These are phyloP conservation scores for Myocastor coypus DNA, from an alignment of 2,113 vertebrate genomes.

Conservation along the genomic window DNA sequence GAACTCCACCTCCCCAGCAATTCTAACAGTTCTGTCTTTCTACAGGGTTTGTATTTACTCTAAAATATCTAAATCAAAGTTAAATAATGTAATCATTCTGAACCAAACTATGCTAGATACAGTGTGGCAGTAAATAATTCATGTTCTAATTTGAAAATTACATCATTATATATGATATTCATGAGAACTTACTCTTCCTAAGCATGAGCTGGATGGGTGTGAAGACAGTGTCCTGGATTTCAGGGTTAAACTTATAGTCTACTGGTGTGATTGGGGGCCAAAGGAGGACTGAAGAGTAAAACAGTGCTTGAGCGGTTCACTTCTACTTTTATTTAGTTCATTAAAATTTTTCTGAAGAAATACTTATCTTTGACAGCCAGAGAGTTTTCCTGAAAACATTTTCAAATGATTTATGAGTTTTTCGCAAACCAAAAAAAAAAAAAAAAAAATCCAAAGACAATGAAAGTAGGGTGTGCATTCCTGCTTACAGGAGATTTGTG, in stretches of 20 bases:
- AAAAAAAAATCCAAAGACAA: not conserved
- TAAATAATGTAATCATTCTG: not conserved
- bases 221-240: slow-evolving; percentile 33
- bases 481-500: not conserved
- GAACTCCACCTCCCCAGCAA: not conserved
- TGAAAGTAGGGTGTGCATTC: not conserved
- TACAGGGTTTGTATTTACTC: slow-evolving; percentile 31
- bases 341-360: not conserved
- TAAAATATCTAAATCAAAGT: slow-evolving; percentile 61
- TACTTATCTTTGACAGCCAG: slow-evolving; percentile 50
- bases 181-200: slow-evolving; percentile 35
- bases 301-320: not conserved
- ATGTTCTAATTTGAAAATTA: slow-evolving; percentile 54
- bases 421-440: not conserved
- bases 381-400: not conserved
- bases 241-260: slow-evolving; percentile 9
- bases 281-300: not conserved
- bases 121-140: slow-evolving; percentile 58
- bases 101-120: slow-evolving; percentile 41
- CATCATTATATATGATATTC: slow-evolving; percentile 29
- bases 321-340: not conserved
- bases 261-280: too few relatives aligned
- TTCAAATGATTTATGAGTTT: slow-evolving; percentile 33
- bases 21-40: slow-evolving; percentile 27
- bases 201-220: not conserved